Evolutionary conservation across 2,888 invertebrate species (phyloP).

Genomic region (Dioctria linearis): DNA sequence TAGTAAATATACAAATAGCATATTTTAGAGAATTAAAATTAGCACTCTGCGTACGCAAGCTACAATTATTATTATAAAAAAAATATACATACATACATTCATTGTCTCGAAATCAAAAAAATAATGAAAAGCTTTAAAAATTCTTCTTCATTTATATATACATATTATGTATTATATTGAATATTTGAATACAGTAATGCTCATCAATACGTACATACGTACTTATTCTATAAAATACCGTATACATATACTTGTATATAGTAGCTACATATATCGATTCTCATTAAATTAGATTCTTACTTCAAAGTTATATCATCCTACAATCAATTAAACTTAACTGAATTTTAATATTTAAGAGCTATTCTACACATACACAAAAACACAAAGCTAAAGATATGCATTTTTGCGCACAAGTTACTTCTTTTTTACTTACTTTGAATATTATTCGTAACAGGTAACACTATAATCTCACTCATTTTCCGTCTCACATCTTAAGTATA

Average conservation of each 20-base stretch:
- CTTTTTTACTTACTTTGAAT: too few species aligned
- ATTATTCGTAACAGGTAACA: too few species aligned
- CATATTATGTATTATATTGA: too few species aligned
- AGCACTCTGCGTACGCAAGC: slow-evolving; percentile 18
- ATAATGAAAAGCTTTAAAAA: slow-evolving; percentile 21
- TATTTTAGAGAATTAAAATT: slow-evolving; percentile 5
- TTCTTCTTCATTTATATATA: not conserved
- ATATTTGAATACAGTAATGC: slow-evolving; percentile 1
- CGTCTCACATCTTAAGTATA: too few species aligned
- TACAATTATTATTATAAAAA: not conserved
- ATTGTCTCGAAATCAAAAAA: not conserved
- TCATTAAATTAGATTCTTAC: not conserved
- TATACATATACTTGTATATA: slow-evolving; percentile 1
- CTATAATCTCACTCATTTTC: too few species aligned
- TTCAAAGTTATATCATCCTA: not conserved
- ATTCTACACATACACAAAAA: too few species aligned
- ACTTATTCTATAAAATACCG: slow-evolving; percentile 15
- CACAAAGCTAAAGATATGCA: too few species aligned
- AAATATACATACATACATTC: not conserved
- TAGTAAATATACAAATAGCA: slow-evolving; percentile 13
- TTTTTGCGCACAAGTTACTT: too few species aligned
- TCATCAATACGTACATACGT: slow-evolving; percentile 24
- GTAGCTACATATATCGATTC: not conserved
- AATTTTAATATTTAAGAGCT: too few species aligned
- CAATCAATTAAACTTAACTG: too few species aligned